Evolutionary conservation across 2,888 invertebrate genomes (phyloP), one percentile per base, ranked within the genome.

Genomic region (Limnephilus lunatus): DNA sequence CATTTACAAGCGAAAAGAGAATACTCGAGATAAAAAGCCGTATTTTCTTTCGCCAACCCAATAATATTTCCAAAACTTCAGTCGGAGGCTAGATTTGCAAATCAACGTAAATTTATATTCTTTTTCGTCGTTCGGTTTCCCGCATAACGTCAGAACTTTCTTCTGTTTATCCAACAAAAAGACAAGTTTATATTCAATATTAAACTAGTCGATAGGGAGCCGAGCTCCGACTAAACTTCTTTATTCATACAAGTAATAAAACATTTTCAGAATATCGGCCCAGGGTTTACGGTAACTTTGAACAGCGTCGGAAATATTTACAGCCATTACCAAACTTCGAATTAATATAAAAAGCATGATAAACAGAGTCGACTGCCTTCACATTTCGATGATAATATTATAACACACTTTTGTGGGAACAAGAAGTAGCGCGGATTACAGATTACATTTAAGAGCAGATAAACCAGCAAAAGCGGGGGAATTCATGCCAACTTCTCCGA

Each of bases 101-200:
- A 93, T 93, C 93, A 93, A 93, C 93, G 93, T 91, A 92, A 93
- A 93, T 93, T 92, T 93, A 93, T 93, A 92, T 93, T 93, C 92
- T 92, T 92, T 92, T 93, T 92, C 87, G 93, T 85, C 89, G 91
- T 83, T 91, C 85, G 91, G 89, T 83, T 92, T 83, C 90, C 92
- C 93, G 91, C 93, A 92, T 86, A 91, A 87, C 89, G 92, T 92
- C 92, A 91, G 48, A 92, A 92, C 91, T 92, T 93, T 89, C 81
- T 91, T 87, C 88, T 91, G 92, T 92, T 93, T 93, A 91, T 92
- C 90, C 91, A 91, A 85, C 89, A 93, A 92, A 92, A 91, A 92
- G 90, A 92, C 85, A 91, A 90, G 91, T 85, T 89, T 91, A 92
- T 93, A 93, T 93, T 93, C 93, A 93, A 93, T 93, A 93, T 93